phyloP scores from a whole-genome alignment of 2,113 vertebrate species.

The Bambusicola thoracicus region DNA sequence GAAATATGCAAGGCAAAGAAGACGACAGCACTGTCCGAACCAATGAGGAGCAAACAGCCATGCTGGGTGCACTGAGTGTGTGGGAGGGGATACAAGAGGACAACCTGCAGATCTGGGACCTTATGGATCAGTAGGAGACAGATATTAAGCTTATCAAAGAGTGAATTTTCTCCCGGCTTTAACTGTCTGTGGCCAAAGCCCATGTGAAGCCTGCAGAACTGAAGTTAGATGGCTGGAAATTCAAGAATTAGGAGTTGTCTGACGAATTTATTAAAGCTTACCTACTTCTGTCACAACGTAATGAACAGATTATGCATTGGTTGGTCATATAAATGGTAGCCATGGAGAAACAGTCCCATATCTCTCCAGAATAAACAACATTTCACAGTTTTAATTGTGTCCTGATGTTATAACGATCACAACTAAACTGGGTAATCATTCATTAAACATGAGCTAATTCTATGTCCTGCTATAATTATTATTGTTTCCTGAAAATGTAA shows the following conservation, averaged over 20 bases:
- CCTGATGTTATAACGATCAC: constrained; percentile 62
- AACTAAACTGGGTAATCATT: constrained; percentile 71
- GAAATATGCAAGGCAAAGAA: background rate
- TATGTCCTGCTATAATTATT: constrained; percentile 72
- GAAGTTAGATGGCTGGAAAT: background rate
- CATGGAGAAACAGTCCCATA: background rate
- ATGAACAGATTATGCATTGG: constrained; percentile 5
- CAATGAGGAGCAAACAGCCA: background rate
- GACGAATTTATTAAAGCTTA: background rate
- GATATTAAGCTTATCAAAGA: background rate
- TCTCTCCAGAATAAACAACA: constrained; percentile 53
- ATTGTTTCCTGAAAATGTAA: constrained; percentile 77
- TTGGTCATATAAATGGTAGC: background rate
- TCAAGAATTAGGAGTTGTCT: background rate
- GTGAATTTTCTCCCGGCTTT: background rate
- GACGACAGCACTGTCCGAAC: background rate
- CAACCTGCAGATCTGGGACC: background rate
- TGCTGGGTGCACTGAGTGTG: rapidly evolving
- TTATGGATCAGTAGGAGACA: background rate
- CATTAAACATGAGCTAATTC: constrained; percentile 78
- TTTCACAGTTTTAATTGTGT: constrained; percentile 65
- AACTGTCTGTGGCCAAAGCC: background rate
- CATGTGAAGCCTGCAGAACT: background rate
- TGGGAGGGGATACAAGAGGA: background rate
- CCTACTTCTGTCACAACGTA: background rate